phyloP scores from a whole-genome alignment of 2,113 vertebrate species.

The Heloderma charlesbogerti region DNA sequence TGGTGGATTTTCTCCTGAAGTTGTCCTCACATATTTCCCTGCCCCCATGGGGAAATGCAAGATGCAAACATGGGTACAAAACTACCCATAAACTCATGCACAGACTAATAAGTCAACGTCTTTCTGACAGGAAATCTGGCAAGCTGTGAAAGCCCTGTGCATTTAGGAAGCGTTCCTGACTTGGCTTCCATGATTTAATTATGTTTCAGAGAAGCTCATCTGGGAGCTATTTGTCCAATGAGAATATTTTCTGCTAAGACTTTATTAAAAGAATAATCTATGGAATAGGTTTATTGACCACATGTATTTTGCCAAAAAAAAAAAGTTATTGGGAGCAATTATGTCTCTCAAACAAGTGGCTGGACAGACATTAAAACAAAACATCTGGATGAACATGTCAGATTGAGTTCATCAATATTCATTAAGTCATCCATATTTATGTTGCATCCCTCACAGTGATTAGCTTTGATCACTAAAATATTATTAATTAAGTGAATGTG shows the following conservation, averaged over 20 bases:
- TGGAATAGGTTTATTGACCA: constrained; percentile 2
- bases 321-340: constrained; percentile 10
- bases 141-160: background rate
- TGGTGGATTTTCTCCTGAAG: background rate
- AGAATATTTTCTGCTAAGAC: constrained; percentile 2
- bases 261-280: constrained; percentile 29
- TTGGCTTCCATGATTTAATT: constrained; percentile 28
- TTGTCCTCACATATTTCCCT: background rate
- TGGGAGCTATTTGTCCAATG: constrained; percentile 21
- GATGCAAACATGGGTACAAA: background rate
- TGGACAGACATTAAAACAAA: constrained; percentile 30
- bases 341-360: constrained; percentile 8
- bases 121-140: background rate
- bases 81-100: background rate
- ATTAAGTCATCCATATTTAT: constrained; percentile 20
- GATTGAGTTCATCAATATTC: constrained; percentile 34
- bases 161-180: background rate
- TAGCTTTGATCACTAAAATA: constrained; percentile 35
- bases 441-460: constrained; percentile 6
- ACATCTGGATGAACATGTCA: constrained; percentile 23
- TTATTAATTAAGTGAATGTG: constrained; percentile 20
- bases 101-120: background rate
- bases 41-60: background rate
- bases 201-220: constrained; percentile 28
- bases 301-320: constrained; percentile 5